These are phyloP conservation scores for Centrocercus urophasianus DNA, from an alignment of 2,113 vertebrate genomes.

Conservation along the genomic window DNA sequence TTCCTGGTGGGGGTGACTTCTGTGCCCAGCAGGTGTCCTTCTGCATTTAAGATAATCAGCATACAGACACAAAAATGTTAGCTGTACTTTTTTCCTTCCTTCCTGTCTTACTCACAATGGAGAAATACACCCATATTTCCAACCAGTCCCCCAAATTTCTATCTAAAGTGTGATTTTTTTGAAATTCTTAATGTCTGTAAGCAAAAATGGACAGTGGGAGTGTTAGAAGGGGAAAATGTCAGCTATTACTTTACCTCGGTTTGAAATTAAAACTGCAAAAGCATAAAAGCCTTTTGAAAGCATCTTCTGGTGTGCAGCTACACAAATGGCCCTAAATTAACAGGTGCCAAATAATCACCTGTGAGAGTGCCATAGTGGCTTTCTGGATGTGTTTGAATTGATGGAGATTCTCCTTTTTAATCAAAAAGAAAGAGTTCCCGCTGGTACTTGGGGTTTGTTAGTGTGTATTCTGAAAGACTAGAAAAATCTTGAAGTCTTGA, in stretches of 20 bases:
- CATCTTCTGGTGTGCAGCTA: background rate
- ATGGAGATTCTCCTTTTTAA: background rate
- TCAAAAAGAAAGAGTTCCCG: background rate
- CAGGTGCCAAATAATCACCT: background rate
- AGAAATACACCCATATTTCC: background rate
- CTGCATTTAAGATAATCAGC: background rate
- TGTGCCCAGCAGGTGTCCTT: background rate
- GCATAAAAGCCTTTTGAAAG: background rate
- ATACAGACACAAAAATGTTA: background rate
- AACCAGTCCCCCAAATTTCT: background rate
- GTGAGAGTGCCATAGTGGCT: background rate
- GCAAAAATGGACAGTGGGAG: background rate
- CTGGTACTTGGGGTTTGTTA: background rate
- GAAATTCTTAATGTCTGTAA: background rate
- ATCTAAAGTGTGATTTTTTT: background rate
- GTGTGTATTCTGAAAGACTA: background rate
- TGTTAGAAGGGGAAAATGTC: background rate
- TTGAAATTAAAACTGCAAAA: conserved; percentile 1
- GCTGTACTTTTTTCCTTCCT: background rate
- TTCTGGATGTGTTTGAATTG: background rate
- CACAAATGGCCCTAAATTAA: background rate
- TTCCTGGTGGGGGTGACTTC: background rate
- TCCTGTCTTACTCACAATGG: background rate
- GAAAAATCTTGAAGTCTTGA: rapidly evolving
- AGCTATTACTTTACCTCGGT: background rate